phyloP scores from a whole-genome alignment of 2,888 invertebrate genomes.

The Pammene fasciana region DNA sequence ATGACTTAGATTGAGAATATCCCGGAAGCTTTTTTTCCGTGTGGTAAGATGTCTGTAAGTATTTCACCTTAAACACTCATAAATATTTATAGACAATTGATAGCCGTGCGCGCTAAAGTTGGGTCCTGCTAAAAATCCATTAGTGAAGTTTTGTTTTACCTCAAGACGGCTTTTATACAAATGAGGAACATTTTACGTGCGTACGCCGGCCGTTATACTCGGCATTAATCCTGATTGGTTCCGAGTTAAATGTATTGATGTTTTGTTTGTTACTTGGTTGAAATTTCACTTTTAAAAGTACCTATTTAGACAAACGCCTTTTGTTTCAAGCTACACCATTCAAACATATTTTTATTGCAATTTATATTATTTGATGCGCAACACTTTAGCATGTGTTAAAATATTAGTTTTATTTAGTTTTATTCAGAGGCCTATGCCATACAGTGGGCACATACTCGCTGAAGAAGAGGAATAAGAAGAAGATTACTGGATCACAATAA shows the following conservation, averaged over 20 bases:
- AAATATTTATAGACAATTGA: constrained; percentile 50
- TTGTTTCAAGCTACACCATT: no score
- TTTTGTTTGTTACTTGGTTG: background rate
- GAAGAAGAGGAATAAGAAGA: no score
- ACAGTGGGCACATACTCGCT: no score
- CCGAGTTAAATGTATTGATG: constrained; percentile 7
- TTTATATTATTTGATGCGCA: no score
- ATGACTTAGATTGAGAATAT: no score
- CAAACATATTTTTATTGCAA: no score
- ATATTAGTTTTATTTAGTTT: no score
- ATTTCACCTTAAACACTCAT: constrained; percentile 42
- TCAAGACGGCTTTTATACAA: constrained; percentile 35
- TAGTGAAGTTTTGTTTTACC: constrained; percentile 36
- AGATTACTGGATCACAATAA: no score
- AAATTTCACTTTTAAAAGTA: background rate
- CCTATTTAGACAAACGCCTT: background rate
- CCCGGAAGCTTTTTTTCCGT: no score
- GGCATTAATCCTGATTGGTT: constrained; percentile 23
- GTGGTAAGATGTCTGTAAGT: background rate
- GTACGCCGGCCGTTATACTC: constrained; percentile 21
- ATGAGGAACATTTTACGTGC: constrained; percentile 34
- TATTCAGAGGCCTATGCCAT: no score
- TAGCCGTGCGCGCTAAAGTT: constrained; percentile 28
- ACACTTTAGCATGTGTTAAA: no score
- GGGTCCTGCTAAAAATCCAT: constrained; percentile 36